Evolutionary conservation across 2,797 vertebrate genomes (phyloP), one percentile per base, ranked within the genome.

Genomic region (Cossypha caffra): DNA sequence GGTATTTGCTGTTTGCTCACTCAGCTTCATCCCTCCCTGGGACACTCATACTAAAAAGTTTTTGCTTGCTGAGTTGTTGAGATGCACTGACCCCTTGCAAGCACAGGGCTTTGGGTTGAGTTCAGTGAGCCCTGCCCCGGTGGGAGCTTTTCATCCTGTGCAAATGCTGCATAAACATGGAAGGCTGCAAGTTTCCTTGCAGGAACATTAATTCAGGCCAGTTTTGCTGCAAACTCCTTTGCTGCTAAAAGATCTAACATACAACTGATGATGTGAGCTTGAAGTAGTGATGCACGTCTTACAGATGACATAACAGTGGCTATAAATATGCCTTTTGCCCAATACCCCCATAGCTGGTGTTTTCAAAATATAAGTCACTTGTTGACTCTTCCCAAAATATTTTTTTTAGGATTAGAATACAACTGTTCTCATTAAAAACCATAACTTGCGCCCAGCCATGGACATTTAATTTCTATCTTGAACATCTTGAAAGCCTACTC

Each of bases 1-100:
- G 0, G 0, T 8, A 10, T 38, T 69, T 78, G 29, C 33, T 51
- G 18, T 59, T 73, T 47, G 20, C 52, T 52, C 8, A 0, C 10
- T 68, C 43, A 7, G 13, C 5, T 37, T 1, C n/a, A 3, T 23
- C 1, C 0, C 15, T 10, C 31, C 40, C n/a, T 78, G 23, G 38
- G 88, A 45, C 40, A 15, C 31, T 59, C 47, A 29, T 48, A 33
- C n/a, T 15, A 20, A 13, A 28, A 26, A 75, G 26, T 8, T 52
- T 45, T 48, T 28, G 2, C 67, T 38, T 31, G 37, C 21, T 40
- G 43, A 42, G 16, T 4, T 86, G 11, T 3, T 25, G 29, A 18
- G 57, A 29, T 29, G 62, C 59, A 35, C 5, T 52, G 67, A 33
- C 3, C 29, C 52, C 14, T 87, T 47, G 35, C 37, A 50, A 50